A percentile compares a stretch with the other conserved stretches of the same genome.
Conservation (phyloP, 1,140 invertebrate genomes). For the Drosophila malerkotliana region DNA sequence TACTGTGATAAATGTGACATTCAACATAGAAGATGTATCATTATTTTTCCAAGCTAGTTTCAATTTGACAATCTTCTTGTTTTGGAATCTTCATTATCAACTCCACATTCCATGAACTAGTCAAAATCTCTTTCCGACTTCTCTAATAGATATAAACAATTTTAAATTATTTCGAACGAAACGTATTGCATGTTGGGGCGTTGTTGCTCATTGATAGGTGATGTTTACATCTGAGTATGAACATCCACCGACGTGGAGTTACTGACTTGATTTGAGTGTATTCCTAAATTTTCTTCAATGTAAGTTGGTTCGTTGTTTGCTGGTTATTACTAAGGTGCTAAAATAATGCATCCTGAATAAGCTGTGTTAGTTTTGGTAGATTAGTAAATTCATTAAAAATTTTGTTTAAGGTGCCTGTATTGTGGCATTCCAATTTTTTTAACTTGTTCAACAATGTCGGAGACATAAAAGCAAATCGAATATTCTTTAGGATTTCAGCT, state of each 20-base stretch:
- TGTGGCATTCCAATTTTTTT: too few species aligned
- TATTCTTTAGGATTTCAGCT: too few species aligned
- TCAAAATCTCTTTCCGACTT: neutral
- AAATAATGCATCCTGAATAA: slow-evolving; percentile 39
- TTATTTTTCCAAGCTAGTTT: neutral
- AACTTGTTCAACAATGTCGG: too few species aligned
- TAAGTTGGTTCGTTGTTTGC: neutral
- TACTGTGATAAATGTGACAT: too few species aligned
- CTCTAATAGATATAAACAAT: neutral
- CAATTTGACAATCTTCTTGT: neutral
- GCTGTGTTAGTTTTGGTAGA: neutral
- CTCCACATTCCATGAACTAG: neutral
- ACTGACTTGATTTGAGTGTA: neutral
- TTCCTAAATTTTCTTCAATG: neutral
- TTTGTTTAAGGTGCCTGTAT: too few species aligned
- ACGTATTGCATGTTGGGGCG: slow-evolving; percentile 47
- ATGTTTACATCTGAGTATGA: slow-evolving; percentile 22
- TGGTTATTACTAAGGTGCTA: slow-evolving; percentile 29
- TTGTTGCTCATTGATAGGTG: slow-evolving; percentile 11
- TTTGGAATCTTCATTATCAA: neutral
- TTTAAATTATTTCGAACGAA: slow-evolving; percentile 9
- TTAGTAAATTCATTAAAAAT: too few species aligned
- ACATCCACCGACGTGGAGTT: slow-evolving; percentile 28
- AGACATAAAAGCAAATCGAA: too few species aligned
- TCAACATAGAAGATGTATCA: too few species aligned